phyloP scores from a whole-genome alignment of 2,888 invertebrate genomes.

The Lasioglossum marginatum region DNA sequence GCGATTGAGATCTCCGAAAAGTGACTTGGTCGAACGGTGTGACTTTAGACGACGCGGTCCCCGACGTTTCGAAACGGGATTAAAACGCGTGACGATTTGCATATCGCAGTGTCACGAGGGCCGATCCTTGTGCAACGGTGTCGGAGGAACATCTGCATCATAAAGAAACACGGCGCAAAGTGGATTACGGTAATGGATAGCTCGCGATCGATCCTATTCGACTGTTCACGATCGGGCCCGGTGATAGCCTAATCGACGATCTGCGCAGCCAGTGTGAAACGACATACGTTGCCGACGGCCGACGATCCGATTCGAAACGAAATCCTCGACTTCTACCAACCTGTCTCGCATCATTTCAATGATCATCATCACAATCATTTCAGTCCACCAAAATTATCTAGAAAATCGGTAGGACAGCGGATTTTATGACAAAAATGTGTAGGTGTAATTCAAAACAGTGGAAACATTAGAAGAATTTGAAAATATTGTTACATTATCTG shows the following conservation, averaged over 20 bases:
- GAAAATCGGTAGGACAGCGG: not conserved
- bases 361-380: not conserved
- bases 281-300: slow-evolving; percentile 65
- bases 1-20: slow-evolving; percentile 33
- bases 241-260: slow-evolving; percentile 65
- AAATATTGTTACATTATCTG: too few relatives aligned
- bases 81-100: slow-evolving; percentile 66
- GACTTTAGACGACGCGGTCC: slow-evolving; percentile 38
- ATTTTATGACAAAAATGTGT: too few relatives aligned
- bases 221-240: slow-evolving; percentile 68
- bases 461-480: too few relatives aligned
- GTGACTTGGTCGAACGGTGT: not conserved
- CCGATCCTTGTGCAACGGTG: slow-evolving; percentile 50
- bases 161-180: slow-evolving; percentile 77
- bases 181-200: slow-evolving; percentile 82
- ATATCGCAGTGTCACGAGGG: slow-evolving; percentile 69
- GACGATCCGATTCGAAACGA: not conserved
- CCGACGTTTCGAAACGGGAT: slow-evolving; percentile 42
- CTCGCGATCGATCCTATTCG: slow-evolving; percentile 70
- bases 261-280: slow-evolving; percentile 77
- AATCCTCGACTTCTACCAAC: not conserved
- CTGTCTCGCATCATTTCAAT: not conserved
- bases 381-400: not conserved
- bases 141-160: slow-evolving; percentile 70
- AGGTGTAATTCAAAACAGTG: too few relatives aligned